phyloP scores from a whole-genome alignment of 2,113 vertebrate species.

The Chloropsis cyanopogon region DNA sequence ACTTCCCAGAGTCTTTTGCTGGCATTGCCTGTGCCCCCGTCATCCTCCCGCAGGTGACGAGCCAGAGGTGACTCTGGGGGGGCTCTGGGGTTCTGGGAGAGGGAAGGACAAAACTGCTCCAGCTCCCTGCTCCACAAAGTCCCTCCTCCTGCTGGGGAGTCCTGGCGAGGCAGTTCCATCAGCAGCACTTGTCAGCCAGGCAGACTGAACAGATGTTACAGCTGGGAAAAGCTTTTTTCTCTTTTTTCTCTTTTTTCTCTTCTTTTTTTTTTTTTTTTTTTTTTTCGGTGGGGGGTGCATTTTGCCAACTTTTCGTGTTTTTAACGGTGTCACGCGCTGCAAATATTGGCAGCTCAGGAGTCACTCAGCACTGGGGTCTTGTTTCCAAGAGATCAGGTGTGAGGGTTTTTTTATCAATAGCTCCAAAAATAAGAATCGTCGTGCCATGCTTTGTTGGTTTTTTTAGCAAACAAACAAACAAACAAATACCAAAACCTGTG shows the following conservation, averaged over 20 bases:
- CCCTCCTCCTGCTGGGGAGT: background rate
- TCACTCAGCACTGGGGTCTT: background rate
- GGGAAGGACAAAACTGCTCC: background rate
- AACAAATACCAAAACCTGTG: background rate
- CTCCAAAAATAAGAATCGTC: background rate
- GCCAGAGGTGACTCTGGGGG: conserved; percentile 74
- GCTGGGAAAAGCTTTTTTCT: background rate
- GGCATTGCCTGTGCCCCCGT: conserved; percentile 87
- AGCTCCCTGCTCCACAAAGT: background rate
- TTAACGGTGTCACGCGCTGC: background rate
- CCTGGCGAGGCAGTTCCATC: background rate
- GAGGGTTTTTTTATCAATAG: background rate
- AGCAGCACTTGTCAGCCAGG: background rate
- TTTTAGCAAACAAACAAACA: background rate
- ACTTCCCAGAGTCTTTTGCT: conserved; percentile 94
- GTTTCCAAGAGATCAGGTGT: conserved; percentile 1
- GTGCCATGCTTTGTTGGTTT: background rate
- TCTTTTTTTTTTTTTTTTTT: background rate
- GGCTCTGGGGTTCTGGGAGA: background rate
- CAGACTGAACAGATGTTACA: background rate
- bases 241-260: background rate
- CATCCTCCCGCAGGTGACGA: conserved; percentile 81
- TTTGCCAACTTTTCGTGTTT: background rate
- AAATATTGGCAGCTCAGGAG: conserved; percentile 11
- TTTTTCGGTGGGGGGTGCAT: background rate